Evolutionary conservation across 2,888 invertebrate species (phyloP), one percentile per base, ranked within the genome.

Genomic region (Euplagia quadripunctaria): DNA sequence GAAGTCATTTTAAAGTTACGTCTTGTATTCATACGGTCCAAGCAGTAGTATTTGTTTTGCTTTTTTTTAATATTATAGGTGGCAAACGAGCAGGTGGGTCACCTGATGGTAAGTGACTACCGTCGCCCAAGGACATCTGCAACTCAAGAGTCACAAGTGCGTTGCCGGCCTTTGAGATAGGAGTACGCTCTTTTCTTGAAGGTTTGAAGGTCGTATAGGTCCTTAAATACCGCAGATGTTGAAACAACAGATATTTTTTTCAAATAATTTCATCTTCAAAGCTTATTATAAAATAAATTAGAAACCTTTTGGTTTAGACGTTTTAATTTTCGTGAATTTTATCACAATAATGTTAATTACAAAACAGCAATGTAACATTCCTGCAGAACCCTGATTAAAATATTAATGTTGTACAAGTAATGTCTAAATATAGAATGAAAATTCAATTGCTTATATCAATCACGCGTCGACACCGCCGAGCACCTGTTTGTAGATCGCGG

Each of bases 401-500:
- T 85, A 82, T 82, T 84, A 84, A 85, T 85, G 80, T 71, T 77
- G 75, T 79, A 76, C 80, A 84, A 81, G 81, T 81, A 79, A 80
- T 83, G 64, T 82, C 82, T 86, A 86, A 80, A 86, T 84, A 80
- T 86, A 85, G 82, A 83, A 84, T 76, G 80, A 80, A 79, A 80
- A 80, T 82, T 76, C 82, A 79, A 86, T 86, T 84, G 78, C 76
- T 80, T 82, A 84, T 84, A 86, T 86, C 85, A 85, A 85, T 86
- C 86, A 86, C 85, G 83, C 81, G 84, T 85, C 86, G 78, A 84
- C 84, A 82, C 77, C 80, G 79, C 67, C 77, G 73, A 84, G 89
- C 94, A 94, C 94, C 94, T 94, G 94, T 94, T 94, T 92, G 88
- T 92, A 90, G 93, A 94, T 92, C 93, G 91, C 91, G 93, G 89